Conservation (phyloP, 2,888 invertebrate genomes). For the Acleris emargana region DNA sequence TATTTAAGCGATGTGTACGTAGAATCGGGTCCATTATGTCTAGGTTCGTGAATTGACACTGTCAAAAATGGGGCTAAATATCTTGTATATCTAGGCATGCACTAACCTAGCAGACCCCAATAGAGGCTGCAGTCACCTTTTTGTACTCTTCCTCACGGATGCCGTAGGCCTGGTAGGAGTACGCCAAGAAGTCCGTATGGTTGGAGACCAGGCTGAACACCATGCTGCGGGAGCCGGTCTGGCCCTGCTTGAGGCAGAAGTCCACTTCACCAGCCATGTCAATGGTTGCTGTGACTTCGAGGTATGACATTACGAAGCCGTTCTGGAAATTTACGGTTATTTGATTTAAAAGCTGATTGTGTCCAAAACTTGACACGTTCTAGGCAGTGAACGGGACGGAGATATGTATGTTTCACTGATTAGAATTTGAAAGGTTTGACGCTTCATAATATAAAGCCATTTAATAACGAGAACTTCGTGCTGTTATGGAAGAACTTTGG, state of each 20-base stretch:
- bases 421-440: too few relatives aligned
- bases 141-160: constrained; percentile 70
- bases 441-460: neutral
- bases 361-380: neutral
- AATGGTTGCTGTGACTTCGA: constrained; percentile 64
- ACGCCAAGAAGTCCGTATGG: constrained; percentile 68
- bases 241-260: constrained; percentile 62
- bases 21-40: too few relatives aligned
- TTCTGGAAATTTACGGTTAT: constrained; percentile 49
- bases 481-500: too few relatives aligned
- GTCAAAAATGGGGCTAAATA: too few relatives aligned
- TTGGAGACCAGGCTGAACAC: constrained; percentile 74
- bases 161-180: constrained; percentile 68
- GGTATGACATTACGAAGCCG: constrained; percentile 68
- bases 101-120: constrained; percentile 56
- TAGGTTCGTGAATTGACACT: too few relatives aligned
- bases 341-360: neutral
- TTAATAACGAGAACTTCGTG: neutral
- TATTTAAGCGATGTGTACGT: too few relatives aligned
- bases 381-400: too few relatives aligned
- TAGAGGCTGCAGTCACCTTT: constrained; percentile 68
- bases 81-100: neutral
- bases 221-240: constrained; percentile 61
- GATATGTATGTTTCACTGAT: too few relatives aligned
- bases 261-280: constrained; percentile 60